Base-by-base conservation (phyloP, 2,113 vertebrate species). In the Trogon surrucura region DNA sequence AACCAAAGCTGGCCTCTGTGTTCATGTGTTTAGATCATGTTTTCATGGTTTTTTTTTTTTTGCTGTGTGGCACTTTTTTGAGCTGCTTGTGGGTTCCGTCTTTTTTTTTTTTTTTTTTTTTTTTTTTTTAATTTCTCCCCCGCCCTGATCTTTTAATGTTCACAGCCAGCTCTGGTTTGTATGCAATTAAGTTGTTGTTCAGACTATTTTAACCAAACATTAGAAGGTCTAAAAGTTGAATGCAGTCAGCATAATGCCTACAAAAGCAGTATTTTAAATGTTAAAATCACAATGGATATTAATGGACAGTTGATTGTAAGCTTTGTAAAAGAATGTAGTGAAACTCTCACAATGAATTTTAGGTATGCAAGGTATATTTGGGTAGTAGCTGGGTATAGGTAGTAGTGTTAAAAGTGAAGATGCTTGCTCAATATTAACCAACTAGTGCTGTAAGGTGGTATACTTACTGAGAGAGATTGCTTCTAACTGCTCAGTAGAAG, bases 111-210 rank as follows among this genome's bases (percentile, higher is more conserved):
- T 44, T 56, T 80, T 88, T 5, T 30, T 41, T 60, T 92, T 65
- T 65, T 79, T 38, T 41, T 11, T 29, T 12, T 47, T 13, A 16
- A 36, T 14, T 1, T 4, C 29, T 7, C 1, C 4, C 1, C 18
- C 16, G 45, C 18, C n/a, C 3, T 11, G 2, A 23, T 95, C 80
- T 97, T 92, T 70, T 75, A 23, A 36, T 79, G 45, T 82, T 96
- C 84, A 66, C 77, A 88, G 85, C 67, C 41, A 41, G n/a, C 67
- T 94, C 66, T 74, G 41, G 67, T 95, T 97, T 97, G 65, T 97
- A 95, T 96, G 89, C 89, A 67, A 57, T 95, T 93, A 93, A 60
- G 60, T 80, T 96, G 51, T 77, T 88, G 69, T 95, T 91, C 36
- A 94, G 82, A 84, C 57, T 71, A 54, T 84, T 91, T 79, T 93